Conservation (phyloP, 2,888 invertebrate genomes). For the Stictocephala bisonia region DNA sequence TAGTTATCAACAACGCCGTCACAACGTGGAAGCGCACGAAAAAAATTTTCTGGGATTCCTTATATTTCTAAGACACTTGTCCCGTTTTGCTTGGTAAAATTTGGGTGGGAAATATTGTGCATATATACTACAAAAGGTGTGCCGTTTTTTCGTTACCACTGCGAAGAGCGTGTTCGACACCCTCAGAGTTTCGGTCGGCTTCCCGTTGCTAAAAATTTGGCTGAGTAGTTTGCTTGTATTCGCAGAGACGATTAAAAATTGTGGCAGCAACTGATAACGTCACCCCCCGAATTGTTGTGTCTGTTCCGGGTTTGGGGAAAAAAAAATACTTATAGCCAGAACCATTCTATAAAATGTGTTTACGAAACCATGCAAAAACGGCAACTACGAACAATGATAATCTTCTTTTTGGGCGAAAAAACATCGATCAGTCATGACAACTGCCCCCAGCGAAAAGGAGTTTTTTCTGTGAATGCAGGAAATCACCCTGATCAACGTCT, state of each 20-base stretch:
- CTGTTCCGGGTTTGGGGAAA: neutral
- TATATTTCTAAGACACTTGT: neutral
- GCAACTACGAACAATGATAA: neutral
- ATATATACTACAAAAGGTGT: neutral
- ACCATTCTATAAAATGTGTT: neutral
- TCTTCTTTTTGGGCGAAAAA: neutral
- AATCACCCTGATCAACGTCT: neutral
- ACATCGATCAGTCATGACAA: neutral
- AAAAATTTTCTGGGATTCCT: neutral
- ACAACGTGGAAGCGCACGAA: neutral
- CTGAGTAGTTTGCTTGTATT: too few species aligned
- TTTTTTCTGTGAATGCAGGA: constrained; percentile 5
- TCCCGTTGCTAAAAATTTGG: neutral
- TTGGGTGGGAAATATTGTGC: neutral
- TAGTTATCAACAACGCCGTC: neutral
- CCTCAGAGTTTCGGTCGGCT: neutral
- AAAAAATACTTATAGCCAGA: too few species aligned
- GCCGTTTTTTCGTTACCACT: neutral
- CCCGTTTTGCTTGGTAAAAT: neutral
- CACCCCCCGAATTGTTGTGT: too few species aligned
- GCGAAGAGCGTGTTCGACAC: neutral
- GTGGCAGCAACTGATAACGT: too few species aligned
- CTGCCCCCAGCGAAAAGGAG: constrained; percentile 3
- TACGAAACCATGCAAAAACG: neutral
- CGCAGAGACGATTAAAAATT: too few species aligned